phyloP scores from a whole-genome alignment of 2,888 invertebrate genomes.

The Noctua janthina region DNA sequence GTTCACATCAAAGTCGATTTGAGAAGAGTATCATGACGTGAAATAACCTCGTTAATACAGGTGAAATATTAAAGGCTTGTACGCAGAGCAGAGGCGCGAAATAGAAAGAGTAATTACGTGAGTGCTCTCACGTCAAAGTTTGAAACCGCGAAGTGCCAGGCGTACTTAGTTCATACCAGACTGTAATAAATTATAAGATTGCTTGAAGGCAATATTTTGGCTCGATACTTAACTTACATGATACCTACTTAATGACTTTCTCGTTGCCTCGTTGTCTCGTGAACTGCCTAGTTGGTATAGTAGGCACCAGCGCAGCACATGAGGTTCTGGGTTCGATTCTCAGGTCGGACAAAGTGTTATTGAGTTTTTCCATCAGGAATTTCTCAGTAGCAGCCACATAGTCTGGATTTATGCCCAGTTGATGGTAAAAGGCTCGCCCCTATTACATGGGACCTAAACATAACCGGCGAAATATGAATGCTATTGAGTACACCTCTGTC shows the following conservation, averaged over 20 bases:
- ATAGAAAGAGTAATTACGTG: conserved; percentile 39
- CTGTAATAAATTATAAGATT: conserved; percentile 47
- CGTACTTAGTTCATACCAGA: conserved; percentile 18
- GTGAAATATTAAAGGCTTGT: conserved; percentile 21
- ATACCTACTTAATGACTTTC: background rate
- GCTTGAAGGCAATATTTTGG: conserved; percentile 34
- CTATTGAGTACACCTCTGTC: too few relatives aligned
- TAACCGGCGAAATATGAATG: too few relatives aligned
- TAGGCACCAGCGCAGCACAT: too few relatives aligned
- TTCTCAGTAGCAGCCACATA: too few relatives aligned
- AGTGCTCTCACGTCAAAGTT: conserved; percentile 38
- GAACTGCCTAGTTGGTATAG: too few relatives aligned
- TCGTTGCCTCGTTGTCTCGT: too few relatives aligned
- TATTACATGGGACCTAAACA: too few relatives aligned
- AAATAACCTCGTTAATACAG: conserved; percentile 16
- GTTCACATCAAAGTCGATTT: conserved; percentile 20
- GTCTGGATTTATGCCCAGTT: too few relatives aligned
- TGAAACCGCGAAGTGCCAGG: conserved; percentile 23
- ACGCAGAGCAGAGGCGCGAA: conserved; percentile 10
- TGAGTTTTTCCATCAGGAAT: too few relatives aligned
- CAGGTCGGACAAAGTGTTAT: too few relatives aligned
- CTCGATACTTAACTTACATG: conserved; percentile 4
- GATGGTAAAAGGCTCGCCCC: too few relatives aligned
- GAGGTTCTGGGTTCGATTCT: too few relatives aligned
- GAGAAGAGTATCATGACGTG: conserved; percentile 9